A percentile compares a stretch with the other conserved stretches of the same genome.
phyloP scores from a whole-genome alignment of 2,888 invertebrate species.

The Rambutsinella grinnellia region DNA sequence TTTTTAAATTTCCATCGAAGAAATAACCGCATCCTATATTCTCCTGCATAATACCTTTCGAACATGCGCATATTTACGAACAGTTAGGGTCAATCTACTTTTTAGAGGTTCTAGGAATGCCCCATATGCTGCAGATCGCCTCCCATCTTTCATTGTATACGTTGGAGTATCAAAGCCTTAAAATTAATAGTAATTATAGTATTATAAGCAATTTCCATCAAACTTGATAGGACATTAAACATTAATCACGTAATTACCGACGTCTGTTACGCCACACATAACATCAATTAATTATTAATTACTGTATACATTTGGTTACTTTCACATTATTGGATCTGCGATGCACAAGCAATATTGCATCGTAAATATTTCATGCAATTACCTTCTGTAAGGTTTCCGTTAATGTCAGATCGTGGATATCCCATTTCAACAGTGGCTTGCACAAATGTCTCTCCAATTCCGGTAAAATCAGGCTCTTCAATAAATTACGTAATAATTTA shows the following conservation, averaged over 20 bases:
- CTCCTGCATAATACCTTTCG: conserved; percentile 33
- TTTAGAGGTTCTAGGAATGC: conserved; percentile 56
- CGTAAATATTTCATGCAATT: no score
- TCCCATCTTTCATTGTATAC: conserved; percentile 58
- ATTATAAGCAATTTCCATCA: background rate
- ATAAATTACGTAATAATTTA: no score
- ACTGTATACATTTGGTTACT: no score
- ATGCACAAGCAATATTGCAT: no score
- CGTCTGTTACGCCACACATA: no score
- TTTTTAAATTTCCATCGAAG: background rate
- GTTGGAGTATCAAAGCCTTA: conserved; percentile 59
- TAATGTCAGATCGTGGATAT: conserved; percentile 53
- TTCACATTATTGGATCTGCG: no score
- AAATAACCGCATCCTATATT: background rate
- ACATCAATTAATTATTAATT: no score
- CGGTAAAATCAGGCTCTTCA: conserved; percentile 60
- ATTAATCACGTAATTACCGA: no score
- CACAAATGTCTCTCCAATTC: conserved; percentile 56
- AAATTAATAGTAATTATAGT: background rate
- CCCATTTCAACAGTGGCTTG: conserved; percentile 51
- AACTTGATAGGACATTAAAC: background rate
- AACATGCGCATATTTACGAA: conserved; percentile 55
- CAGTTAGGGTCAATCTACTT: conserved; percentile 42
- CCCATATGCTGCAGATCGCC: conserved; percentile 44
- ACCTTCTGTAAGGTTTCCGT: conserved; percentile 59